Base-by-base conservation (phyloP, 2,888 invertebrate genomes). In the Brenthis ino region DNA sequence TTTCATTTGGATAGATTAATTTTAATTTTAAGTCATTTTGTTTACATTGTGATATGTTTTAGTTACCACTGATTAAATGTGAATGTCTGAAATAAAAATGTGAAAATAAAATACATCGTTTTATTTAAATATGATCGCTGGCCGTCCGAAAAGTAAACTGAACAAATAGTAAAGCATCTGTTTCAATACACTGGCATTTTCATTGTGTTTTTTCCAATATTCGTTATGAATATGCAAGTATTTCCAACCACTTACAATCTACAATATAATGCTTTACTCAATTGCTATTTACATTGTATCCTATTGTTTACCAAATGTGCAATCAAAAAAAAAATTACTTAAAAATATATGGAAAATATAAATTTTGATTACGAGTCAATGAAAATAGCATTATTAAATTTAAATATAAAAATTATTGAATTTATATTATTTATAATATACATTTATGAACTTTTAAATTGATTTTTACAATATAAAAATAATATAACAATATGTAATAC, bases 21-120 rank as follows among this genome's bases (percentile, higher is more conserved):
- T 70, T 76, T 75, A 77, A 75, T 73, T 79, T 72, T 48, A 58
- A 54, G 48, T 56, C 16, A 69, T 65, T 78, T 73, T 69, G 55
- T 71, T 71, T 68, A 70, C 12, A 68, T 75, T 79, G 77, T 80
- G 77, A 79, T 79, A 83, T 79, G 68, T 69, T 81, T 85, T 74
- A 82, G 85, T 87, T 88, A 86, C 82, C 82, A 74, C 74, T 74
- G 72, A 75, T 70, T 75, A 73, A 75, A 73, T 77, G 74, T 70
- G 73, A 73, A 75, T 73, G 75, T 75, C 74, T 76, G 70, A 77
- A 80, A 77, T 79, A 80, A 77, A 79, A 67, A 70, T 63, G 64
- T 65, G 58, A 58, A 70, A 75, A 75, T 71, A 51, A 50, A 57
- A 64, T 51, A 28, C n/a, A 24, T 56, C 60, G 65, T 77, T 75